phyloP scores from a whole-genome alignment of 1,140 invertebrate species.

The Drosophila orosa region DNA sequence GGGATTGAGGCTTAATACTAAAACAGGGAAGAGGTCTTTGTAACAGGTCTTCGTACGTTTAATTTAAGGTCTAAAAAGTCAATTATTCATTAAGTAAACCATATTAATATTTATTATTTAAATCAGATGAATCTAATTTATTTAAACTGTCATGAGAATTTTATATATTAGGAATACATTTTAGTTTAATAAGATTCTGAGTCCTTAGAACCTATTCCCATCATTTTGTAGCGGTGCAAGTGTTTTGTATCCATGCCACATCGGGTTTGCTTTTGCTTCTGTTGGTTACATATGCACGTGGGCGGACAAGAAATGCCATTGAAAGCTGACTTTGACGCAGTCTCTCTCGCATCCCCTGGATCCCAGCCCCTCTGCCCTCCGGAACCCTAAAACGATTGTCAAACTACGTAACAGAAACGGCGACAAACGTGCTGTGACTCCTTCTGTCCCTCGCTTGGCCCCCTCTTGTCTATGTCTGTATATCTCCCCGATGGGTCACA shows the following conservation, averaged over 20 bases:
- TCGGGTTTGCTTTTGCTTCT: not conserved
- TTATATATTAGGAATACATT: not conserved
- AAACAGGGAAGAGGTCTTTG: not conserved
- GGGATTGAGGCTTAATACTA: not conserved
- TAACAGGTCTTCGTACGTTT: no score
- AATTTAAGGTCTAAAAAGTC: not conserved
- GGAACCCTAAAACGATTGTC: constrained; percentile 10
- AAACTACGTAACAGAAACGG: constrained; percentile 32
- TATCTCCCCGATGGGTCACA: not conserved
- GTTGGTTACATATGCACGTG: constrained; percentile 33
- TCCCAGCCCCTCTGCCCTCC: not conserved
- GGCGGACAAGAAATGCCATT: constrained; percentile 29
- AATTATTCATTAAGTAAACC: not conserved
- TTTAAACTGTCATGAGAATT: not conserved
- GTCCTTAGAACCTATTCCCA: no score
- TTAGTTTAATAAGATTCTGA: not conserved
- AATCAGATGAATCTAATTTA: not conserved
- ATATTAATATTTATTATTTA: not conserved
- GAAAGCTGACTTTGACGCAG: constrained; percentile 46
- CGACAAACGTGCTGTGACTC: constrained; percentile 23
- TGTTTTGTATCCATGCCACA: not conserved
- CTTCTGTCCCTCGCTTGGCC: not conserved
- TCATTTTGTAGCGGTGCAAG: not conserved
- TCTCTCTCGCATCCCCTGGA: constrained; percentile 3
- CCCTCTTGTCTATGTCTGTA: not conserved